Evolutionary conservation across 2,797 vertebrate genomes (phyloP).

Genomic region (Perodicticus potto): DNA sequence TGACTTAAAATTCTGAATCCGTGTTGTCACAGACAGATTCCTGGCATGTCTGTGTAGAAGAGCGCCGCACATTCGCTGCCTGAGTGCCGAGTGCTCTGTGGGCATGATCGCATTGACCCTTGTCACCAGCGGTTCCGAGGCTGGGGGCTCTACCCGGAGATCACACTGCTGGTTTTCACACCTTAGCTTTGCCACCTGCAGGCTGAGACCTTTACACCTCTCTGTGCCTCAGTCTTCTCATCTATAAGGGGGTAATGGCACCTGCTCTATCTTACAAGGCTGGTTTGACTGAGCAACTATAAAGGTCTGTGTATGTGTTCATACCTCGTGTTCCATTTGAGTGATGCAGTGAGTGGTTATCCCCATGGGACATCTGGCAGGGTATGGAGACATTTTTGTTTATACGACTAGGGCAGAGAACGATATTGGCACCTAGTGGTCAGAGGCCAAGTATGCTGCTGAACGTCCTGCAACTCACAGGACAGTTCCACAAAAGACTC

Average conservation of each 20-base stretch:
- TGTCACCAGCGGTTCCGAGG: neutral
- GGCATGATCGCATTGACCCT: no score
- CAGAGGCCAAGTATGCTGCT: neutral
- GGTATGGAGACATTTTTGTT: neutral
- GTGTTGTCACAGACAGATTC: neutral
- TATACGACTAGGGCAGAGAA: fast-evolving
- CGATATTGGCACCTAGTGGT: fast-evolving
- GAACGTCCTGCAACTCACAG: fast-evolving
- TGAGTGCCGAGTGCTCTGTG: fast-evolving
- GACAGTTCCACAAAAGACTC: neutral
- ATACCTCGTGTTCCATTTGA: neutral
- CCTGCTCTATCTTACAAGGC: neutral
- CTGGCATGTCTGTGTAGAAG: no score
- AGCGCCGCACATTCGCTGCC: fast-evolving
- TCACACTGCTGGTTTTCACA: neutral
- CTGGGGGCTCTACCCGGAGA: neutral
- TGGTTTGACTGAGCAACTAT: neutral
- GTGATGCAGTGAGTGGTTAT: neutral
- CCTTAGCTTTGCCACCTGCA: neutral
- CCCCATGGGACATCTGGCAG: neutral
- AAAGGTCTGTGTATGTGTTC: neutral
- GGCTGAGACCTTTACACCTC: neutral
- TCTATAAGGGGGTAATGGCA: neutral
- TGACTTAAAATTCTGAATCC: neutral
- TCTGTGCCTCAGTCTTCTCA: neutral